Evolutionary conservation across 2,113 vertebrate genomes (phyloP), one percentile per base, ranked within the genome.

Genomic region (Lethenteron camtschaticum): DNA sequence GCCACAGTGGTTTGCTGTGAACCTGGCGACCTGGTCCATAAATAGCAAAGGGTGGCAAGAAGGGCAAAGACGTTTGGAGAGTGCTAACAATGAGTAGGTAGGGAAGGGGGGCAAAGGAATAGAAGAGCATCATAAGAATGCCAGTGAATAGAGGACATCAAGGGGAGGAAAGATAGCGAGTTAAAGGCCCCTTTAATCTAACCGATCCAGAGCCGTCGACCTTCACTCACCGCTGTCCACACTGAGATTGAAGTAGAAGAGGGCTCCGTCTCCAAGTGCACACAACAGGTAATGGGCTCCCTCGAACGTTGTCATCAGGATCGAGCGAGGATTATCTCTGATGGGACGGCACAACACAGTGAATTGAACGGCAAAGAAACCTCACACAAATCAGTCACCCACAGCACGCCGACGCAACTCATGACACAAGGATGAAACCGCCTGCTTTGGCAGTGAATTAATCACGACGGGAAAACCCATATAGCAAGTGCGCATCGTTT

Each of bases 221-320:
- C 41, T 41, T 41, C 63, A 66, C 59, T 12, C 68, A 85, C 91
- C 91, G 71, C 89, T 91, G 74, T 88, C 87, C 0, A 95, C 81
- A 78, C 87, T 94, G 74, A 99, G 84, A 11, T 90, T 87, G 0
- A 99, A 99, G 78, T 99, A 99, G 82, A 99, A 99, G 73, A 99
- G 89, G 0, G 92, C 94, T 2, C 94, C 94, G 0, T 99, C 94
- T n/a, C 94, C 94, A 56, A 99, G 82, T 24, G 92, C 94, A 68
- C 94, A 99, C 41, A 99, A 84, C 58, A 96, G 81, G 77, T 96
- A 96, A 76, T 92, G 92, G 79, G 89, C 94, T 71, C 86, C 95
- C 80, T 99, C 94, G 0, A 99, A 99, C 16, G 94, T 95, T 1
- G 94, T 99, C 91, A 99, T 95, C 75, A 99, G 82, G 78, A 99